A percentile compares a stretch with the other conserved stretches of the same genome.
Evolutionary conservation across 2,888 invertebrate species (phyloP).

Genomic region (Brenthis daphne): DNA sequence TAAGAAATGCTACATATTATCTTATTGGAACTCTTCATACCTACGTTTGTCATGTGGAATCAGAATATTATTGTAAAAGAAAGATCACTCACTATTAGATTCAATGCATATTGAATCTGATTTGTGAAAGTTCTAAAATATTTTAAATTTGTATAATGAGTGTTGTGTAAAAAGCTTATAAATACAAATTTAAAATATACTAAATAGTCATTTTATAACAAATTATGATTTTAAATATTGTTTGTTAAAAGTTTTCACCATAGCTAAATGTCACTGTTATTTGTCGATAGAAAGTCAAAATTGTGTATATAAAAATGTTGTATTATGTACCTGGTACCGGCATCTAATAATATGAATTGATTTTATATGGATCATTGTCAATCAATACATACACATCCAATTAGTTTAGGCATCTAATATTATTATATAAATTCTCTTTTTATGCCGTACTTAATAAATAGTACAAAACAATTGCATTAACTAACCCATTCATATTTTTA

Average conservation of each 20-base stretch:
- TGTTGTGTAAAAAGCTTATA: constrained; percentile 11
- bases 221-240: constrained; percentile 23
- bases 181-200: constrained; percentile 28
- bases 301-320: constrained; percentile 38
- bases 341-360: constrained; percentile 34
- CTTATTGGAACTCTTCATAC: constrained; percentile 46
- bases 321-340: constrained; percentile 30
- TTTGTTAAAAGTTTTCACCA: constrained; percentile 27
- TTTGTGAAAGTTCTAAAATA: constrained; percentile 53
- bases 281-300: constrained; percentile 28
- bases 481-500: constrained; percentile 73
- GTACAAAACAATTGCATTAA: constrained; percentile 56
- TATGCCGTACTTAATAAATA: constrained; percentile 43
- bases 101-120: constrained; percentile 64
- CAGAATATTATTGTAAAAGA: constrained; percentile 53
- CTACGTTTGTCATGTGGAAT: constrained; percentile 55
- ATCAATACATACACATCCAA: constrained; percentile 36
- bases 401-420: constrained; percentile 34
- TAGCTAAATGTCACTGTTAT: constrained; percentile 25
- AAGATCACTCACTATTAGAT: constrained; percentile 65
- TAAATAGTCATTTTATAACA: constrained; percentile 18
- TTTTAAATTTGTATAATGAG: constrained; percentile 31
- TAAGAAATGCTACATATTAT: constrained; percentile 10
- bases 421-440: constrained; percentile 33
- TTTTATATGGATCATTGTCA: constrained; percentile 36